Evolutionary conservation across 2,113 vertebrate species (phyloP), one percentile per base, ranked within the genome.

Genomic region (Calyptomena viridis): DNA sequence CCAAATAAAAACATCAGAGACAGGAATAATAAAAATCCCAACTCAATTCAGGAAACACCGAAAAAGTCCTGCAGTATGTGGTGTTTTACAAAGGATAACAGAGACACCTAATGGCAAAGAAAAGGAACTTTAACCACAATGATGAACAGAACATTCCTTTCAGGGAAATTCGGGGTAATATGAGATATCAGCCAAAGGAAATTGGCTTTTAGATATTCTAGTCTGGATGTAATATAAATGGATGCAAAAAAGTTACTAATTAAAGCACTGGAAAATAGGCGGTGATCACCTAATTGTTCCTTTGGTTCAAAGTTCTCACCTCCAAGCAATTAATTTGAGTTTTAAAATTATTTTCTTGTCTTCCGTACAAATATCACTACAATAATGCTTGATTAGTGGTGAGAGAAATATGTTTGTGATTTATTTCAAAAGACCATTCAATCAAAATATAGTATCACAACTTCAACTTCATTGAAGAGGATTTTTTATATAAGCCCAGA

Each of bases 31-130:
- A 28, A 79, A 14, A 52, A 12, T 42, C 5, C 37, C 22, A 72
- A 76, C 14, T 39, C 6, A 77, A 18, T 20, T 74, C 9, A 39
- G 50, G 46, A 88, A 91, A 78, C 30, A 14, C 3, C 39, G 52
- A 37, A 42, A 13, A 25, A 80, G 33, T 40, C 14, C 30, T 17
- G 5, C 1, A 6, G 12, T 9, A 19, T 35, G 63, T 33, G 40
- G 4, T 64, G 60, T 49, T 96, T 97, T 75, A 40, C 28, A 53
- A 96, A 97, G 97, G 75, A 24, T 94, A 80, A 96, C 68, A 96
- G 98, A 69, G 98, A 95, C 98, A 97, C 62, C 98, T 98, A 94
- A 89, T 94, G 98, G 97, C 21, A 21, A 74, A 60, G 53, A 72
- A 6, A n/a, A 44, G 49, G 6, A 79, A 93, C 21, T 47, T 73